Conservation (phyloP, 2,113 vertebrate genomes). For the Gulo gulo region DNA sequence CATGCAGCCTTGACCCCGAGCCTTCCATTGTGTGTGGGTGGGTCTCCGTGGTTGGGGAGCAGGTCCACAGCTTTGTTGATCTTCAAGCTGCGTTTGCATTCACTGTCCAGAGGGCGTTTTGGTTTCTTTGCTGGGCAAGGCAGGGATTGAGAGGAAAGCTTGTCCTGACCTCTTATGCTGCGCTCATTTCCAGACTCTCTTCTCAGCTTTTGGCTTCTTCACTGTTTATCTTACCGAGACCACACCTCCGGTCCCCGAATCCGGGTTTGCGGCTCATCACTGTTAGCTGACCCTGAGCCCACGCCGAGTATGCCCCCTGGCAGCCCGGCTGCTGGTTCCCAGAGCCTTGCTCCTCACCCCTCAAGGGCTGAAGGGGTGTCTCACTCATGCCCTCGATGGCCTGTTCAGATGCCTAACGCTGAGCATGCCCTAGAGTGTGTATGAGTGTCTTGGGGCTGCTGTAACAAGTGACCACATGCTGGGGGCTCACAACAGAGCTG, state of each 20-base stretch:
- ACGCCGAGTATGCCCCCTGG: neutral
- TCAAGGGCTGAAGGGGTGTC: neutral
- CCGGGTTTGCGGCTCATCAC: neutral
- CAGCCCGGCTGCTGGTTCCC: neutral
- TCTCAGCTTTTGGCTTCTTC: neutral
- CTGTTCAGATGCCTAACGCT: too few relatives aligned
- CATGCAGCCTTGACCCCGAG: neutral
- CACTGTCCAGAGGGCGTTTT: too few relatives aligned
- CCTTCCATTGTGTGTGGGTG: accelerated
- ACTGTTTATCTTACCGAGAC: neutral
- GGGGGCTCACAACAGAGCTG: neutral
- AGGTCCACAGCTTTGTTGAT: neutral
- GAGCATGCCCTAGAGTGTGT: accelerated
- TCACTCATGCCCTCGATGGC: too few relatives aligned
- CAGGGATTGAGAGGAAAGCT: neutral
- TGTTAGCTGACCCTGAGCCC: neutral
- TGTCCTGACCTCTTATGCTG: neutral
- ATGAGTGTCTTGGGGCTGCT: neutral
- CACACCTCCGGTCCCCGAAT: accelerated
- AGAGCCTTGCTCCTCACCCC: neutral
- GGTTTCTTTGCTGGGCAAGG: neutral
- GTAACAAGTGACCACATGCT: accelerated
- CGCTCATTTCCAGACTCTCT: neutral
- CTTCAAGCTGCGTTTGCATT: neutral
- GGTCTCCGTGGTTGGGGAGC: neutral